Percentiles rank a stretch among this genome's conserved stretches.
Evolutionary conservation across 2,113 vertebrate genomes (phyloP).

Genomic region (Hippocampus comes): DNA sequence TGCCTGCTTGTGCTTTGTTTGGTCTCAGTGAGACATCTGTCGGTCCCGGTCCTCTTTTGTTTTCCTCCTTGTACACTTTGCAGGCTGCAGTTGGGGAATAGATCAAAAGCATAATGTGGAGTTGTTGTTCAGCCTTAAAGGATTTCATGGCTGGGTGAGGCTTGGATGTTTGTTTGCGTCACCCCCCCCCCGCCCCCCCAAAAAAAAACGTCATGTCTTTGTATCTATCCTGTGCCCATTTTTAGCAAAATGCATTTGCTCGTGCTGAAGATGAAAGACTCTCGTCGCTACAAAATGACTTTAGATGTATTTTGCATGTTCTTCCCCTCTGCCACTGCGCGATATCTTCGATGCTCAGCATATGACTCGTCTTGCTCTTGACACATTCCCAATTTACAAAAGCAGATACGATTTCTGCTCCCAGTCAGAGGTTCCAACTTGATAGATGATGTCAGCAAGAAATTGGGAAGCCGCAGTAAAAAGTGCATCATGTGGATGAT

Average conservation of each 20-base stretch:
- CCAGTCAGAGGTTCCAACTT: not conserved
- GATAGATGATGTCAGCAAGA: not conserved
- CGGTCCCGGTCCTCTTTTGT: constrained; percentile 67
- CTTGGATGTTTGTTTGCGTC: constrained; percentile 37
- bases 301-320: not conserved
- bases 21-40: constrained; percentile 64
- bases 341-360: not conserved
- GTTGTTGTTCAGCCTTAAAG: constrained; percentile 71
- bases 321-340: not conserved
- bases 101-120: constrained; percentile 72
- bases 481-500: too few relatives aligned
- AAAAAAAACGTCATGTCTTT: not conserved
- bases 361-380: not conserved
- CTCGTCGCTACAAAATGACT: constrained; percentile 12
- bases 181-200: not conserved
- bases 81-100: constrained; percentile 72
- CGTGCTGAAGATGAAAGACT: constrained; percentile 25
- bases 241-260: constrained; percentile 43
- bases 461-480: not conserved
- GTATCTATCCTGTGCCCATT: constrained; percentile 43
- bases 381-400: not conserved
- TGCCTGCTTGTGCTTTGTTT: constrained; percentile 54
- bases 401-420: not conserved
- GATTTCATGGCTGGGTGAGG: constrained; percentile 61
- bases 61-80: constrained; percentile 68